Evolutionary conservation across 2,113 vertebrate species (phyloP).

Genomic region (Gavialis gangeticus): DNA sequence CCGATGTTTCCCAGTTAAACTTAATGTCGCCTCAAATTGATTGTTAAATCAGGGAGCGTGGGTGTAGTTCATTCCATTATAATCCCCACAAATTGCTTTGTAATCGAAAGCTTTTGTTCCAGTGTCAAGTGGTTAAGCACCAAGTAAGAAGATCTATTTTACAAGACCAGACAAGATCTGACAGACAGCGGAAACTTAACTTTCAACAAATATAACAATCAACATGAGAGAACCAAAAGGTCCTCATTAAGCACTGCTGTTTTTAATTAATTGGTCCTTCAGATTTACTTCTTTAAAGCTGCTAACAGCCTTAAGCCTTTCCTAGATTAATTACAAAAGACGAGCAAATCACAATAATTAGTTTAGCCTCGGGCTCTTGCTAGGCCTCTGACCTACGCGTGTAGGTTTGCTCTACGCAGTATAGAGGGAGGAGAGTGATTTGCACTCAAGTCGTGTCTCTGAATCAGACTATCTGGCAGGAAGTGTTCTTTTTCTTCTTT

Average conservation of each 20-base stretch:
- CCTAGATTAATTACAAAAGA: slow-evolving; percentile 92
- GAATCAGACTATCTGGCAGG: slow-evolving; percentile 68
- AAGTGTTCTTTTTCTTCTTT: slow-evolving; percentile 21
- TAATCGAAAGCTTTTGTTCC: slow-evolving; percentile 81
- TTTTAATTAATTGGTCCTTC: slow-evolving; percentile 95
- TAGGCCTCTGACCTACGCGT: slow-evolving; percentile 81
- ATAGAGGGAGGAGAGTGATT: slow-evolving; percentile 42
- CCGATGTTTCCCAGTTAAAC: slow-evolving; percentile 34
- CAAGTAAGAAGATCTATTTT: slow-evolving; percentile 73
- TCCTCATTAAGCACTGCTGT: slow-evolving; percentile 83
- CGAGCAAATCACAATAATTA: slow-evolving; percentile 88
- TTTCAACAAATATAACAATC: slow-evolving; percentile 79
- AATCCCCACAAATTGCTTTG: slow-evolving; percentile 80
- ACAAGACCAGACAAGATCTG: slow-evolving; percentile 76
- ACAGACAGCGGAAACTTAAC: slow-evolving; percentile 74
- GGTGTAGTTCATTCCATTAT: slow-evolving; percentile 72
- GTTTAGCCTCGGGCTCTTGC: slow-evolving; percentile 81
- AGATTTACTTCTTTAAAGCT: slow-evolving; percentile 85
- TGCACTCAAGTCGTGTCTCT: slow-evolving; percentile 53
- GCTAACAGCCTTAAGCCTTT: slow-evolving; percentile 86
- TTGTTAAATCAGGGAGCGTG: slow-evolving; percentile 71
- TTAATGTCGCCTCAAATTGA: slow-evolving; percentile 67
- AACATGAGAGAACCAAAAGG: slow-evolving; percentile 71
- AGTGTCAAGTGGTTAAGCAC: slow-evolving; percentile 79
- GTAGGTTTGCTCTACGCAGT: slow-evolving; percentile 47